Evolutionary conservation across 2,888 invertebrate species (phyloP).

Genomic region (Megaustenia siamemsis): DNA sequence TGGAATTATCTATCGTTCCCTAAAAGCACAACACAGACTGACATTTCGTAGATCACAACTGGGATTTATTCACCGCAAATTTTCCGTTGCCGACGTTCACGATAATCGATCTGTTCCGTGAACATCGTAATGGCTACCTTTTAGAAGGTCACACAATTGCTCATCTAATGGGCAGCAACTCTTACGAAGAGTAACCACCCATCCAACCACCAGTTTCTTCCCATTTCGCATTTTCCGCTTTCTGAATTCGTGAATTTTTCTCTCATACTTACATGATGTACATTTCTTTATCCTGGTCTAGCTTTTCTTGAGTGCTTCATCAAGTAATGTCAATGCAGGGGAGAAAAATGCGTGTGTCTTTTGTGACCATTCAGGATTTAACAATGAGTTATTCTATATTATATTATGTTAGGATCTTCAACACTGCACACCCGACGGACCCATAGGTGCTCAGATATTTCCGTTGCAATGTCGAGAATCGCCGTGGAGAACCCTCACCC

Average conservation of each 20-base stretch:
- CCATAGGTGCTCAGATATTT: too few relatives aligned
- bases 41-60: neutral
- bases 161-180: neutral
- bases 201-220: neutral
- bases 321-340: neutral
- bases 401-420: too few relatives aligned
- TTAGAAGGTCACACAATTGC: neutral
- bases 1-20: too few relatives aligned
- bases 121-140: slow-evolving; percentile 16
- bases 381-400: too few relatives aligned
- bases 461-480: too few relatives aligned
- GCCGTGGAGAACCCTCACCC: too few relatives aligned
- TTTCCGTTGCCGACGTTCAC: neutral
- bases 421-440: too few relatives aligned
- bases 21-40: neutral
- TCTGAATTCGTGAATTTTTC: neutral
- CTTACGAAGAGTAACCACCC: neutral
- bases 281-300: neutral
- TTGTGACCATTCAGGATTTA: too few relatives aligned
- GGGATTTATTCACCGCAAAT: neutral
- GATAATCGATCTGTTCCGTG: neutral
- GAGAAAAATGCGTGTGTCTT: too few relatives aligned
- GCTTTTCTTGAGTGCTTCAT: neutral
- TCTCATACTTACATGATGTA: neutral
- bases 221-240: neutral